Evolutionary conservation across 2,113 vertebrate genomes (phyloP), one percentile per base, ranked within the genome.

Genomic region (Centrocercus urophasianus): DNA sequence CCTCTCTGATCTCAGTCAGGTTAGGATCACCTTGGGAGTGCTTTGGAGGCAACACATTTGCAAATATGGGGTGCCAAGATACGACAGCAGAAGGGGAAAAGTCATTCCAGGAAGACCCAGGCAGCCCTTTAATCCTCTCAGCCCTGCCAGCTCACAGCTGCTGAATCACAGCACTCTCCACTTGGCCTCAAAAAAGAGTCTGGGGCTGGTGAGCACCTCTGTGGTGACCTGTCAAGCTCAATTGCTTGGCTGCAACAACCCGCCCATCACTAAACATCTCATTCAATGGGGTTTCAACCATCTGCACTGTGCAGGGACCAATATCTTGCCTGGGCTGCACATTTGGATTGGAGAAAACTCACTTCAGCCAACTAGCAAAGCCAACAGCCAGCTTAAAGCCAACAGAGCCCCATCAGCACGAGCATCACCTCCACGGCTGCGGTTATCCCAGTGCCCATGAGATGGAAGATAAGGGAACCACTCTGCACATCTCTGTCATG

Each of bases 271-370:
- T 67, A 74, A 94, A 71, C 78, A 85, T 36, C 93, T 95, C 91
- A 56, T 93, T 92, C 93, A 71, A 81, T 10, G 61, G 47, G 32
- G 72, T 85, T 96, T 67, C 91, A 91, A 89, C 94, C 95, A 95
- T 95, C 95, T 96, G 94, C 67, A 27, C 94, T 40, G 85, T 34
- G 47, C 42, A 25, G 93, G 79, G 89, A 93, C 75, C 21, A 2
- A 24, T 7, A 57, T 38, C 86, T 59, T 50, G 77, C 91, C 87
- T 0, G 8, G 75, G 47, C 74, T 71, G 43, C 32, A 34, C 20
- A 89, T 59, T 5, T 93, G 93, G 84, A 93, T 71, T 5, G 32
- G 47, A 52, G 80, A 42, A 87, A 85, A 50, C 8, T 0, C 1
- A 10, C 69, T 64, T 60, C 8, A 91, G 94, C 91, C 92, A 92